These are phyloP conservation scores for Folsomia manolachei DNA, from an alignment of 2,888 invertebrate species.

Conservation along the genomic window DNA sequence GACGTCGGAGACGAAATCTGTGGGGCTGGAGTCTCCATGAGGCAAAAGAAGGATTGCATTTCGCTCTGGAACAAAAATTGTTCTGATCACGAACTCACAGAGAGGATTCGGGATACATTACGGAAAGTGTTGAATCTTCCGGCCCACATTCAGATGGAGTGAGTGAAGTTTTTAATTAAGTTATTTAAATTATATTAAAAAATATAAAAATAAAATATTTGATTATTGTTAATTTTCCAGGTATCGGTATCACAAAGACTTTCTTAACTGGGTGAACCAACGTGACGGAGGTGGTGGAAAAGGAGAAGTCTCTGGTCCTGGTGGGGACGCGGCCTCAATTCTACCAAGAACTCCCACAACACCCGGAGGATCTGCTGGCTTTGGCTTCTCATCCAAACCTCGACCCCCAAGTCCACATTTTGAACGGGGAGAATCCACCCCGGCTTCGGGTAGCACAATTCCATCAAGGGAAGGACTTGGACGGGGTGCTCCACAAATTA, in stretches of 20 bases:
- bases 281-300: slow-evolving; percentile 25
- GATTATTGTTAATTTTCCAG: background rate
- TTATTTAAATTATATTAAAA: too few relatives aligned
- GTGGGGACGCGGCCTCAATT: background rate
- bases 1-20: slow-evolving; percentile 98
- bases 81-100: slow-evolving; percentile 80
- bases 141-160: slow-evolving; percentile 87
- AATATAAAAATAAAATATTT: background rate
- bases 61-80: slow-evolving; percentile 97
- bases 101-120: slow-evolving; percentile 89
- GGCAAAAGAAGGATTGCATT: slow-evolving; percentile 81
- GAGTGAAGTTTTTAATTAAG: slow-evolving; percentile 54
- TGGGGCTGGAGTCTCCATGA: slow-evolving; percentile 64
- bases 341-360: slow-evolving; percentile 17
- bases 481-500: background rate
- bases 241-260: slow-evolving; percentile 56
- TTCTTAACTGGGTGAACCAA: slow-evolving; percentile 48
- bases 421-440: background rate
- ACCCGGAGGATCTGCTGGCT: slow-evolving; percentile 23
- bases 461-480: slow-evolving; percentile 1
- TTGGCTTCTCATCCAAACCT: slow-evolving; percentile 27
- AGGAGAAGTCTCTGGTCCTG: slow-evolving; percentile 7
- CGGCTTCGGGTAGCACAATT: background rate
- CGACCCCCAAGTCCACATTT: slow-evolving; percentile 34
- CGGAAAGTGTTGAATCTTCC: slow-evolving; percentile 93